These are phyloP conservation scores for Oreotragus oreotragus DNA, from an alignment of 2,113 vertebrate species.

Conservation along the genomic window DNA sequence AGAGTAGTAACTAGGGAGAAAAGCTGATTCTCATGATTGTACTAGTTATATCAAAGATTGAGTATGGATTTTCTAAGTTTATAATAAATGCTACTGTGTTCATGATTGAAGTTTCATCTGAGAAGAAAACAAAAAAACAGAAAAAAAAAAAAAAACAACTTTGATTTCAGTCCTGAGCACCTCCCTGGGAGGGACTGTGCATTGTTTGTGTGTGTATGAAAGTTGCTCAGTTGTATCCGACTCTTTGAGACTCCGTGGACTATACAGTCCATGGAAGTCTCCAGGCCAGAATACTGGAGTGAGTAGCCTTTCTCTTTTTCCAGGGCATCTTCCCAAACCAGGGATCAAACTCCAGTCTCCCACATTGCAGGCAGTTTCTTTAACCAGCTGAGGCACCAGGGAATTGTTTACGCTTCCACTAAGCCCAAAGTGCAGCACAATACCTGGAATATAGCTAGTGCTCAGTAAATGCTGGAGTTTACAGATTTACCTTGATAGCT, in stretches of 20 bases:
- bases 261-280: not conserved
- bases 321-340: not conserved
- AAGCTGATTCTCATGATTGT: not conserved
- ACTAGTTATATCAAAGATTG: not conserved
- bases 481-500: not conserved
- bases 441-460: not conserved
- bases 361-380: not conserved
- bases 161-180: not conserved
- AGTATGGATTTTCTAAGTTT: not conserved
- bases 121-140: not conserved
- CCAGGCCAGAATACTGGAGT: not conserved
- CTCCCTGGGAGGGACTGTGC: too few relatives aligned
- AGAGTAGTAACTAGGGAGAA: not conserved
- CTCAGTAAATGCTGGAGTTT: not conserved
- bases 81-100: not conserved
- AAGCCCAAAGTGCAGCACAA: not conserved
- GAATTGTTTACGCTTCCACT: not conserved
- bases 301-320: not conserved
- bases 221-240: not conserved
- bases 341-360: rapidly evolving
- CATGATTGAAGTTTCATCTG: not conserved
- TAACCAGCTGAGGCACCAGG: not conserved
- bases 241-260: not conserved
- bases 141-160: not conserved
- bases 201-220: not conserved